Conservation (phyloP, 2,797 vertebrate genomes). For the Pristis pectinata region DNA sequence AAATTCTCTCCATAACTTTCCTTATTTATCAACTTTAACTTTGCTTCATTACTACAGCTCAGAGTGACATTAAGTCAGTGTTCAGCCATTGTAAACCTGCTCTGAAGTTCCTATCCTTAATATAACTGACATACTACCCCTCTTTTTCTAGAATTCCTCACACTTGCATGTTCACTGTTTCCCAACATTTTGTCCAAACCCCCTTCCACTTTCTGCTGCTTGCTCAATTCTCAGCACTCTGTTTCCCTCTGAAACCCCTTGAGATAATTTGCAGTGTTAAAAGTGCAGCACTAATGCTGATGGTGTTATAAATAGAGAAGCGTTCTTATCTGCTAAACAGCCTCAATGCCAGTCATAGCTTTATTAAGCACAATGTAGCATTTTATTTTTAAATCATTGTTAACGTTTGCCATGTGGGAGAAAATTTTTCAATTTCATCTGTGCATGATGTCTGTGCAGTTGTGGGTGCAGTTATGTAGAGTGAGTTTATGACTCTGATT, state of each 20-base stretch:
- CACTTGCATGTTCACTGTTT: not conserved
- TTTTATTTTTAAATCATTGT: not conserved
- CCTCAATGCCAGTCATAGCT: not conserved
- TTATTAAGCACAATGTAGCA: not conserved
- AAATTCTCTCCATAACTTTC: not conserved
- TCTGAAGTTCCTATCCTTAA: no score
- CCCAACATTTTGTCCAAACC: not conserved
- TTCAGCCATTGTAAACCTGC: not conserved
- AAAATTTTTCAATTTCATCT: not conserved
- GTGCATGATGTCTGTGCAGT: not conserved
- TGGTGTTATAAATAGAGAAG: not conserved
- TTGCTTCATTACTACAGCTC: not conserved
- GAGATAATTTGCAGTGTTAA: not conserved
- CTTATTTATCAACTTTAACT: not conserved
- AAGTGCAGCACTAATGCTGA: not conserved
- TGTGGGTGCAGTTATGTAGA: not conserved
- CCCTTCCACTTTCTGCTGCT: not conserved
- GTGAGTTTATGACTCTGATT: not conserved
- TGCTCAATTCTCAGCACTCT: not conserved
- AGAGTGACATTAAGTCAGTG: not conserved
- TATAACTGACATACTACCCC: no score
- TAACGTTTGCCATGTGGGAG: not conserved
- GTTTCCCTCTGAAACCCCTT: not conserved
- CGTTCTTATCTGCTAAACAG: not conserved
- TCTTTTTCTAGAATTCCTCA: no score